Base-by-base conservation (phyloP, 2,113 vertebrate genomes). In the Alexandromys fortis region DNA sequence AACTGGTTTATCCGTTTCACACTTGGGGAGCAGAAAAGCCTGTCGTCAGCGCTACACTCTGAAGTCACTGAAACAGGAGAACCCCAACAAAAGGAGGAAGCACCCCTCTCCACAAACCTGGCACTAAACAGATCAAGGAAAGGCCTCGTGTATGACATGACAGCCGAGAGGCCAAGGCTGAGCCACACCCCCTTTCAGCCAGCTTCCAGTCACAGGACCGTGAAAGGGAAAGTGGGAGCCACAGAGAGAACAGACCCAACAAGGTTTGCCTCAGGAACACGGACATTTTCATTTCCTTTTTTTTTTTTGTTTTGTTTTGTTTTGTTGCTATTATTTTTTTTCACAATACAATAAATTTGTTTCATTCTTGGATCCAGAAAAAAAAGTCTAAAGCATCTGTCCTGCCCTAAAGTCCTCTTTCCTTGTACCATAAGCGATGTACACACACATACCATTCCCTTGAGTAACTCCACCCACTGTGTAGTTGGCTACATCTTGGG, bases 301-400 rank as follows among this genome's bases (percentile, higher is more conserved):
- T 72, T 89, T 1, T 52, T 49, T 10, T 12, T 52, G 49, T 45
- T 88, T n/a, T 24, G 0, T 38, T 61, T 58, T 81, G 10, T n/a
- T 61, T 38, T 58, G n/a, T 45, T 65, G 33, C 28, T 86, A 10
- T 35, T 38, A 33, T 19, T 63, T 65, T 52, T 65, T 30, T 67
- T 13, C 63, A 55, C 82, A 72, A 72, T 19, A 28, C 42, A 83
- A 76, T 65, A 21, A 13, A 42, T 87, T 35, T 7, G 19, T 95
- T 91, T 90, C 58, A 87, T 77, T 61, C 49, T 88, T 72, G 5
- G 9, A 89, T 65, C 88, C 58, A 47, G 28, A 22, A 92, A 86
- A 49, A 67, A 49, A 67, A 35, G 28, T 89, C 92, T 68, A 75
- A 82, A 90, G 8, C 42, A 55, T 49, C n/a, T 63, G 16, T 7